These are phyloP conservation scores for Pseudococcus longispinus DNA, from an alignment of 2,888 invertebrate genomes.

Conservation along the genomic window DNA sequence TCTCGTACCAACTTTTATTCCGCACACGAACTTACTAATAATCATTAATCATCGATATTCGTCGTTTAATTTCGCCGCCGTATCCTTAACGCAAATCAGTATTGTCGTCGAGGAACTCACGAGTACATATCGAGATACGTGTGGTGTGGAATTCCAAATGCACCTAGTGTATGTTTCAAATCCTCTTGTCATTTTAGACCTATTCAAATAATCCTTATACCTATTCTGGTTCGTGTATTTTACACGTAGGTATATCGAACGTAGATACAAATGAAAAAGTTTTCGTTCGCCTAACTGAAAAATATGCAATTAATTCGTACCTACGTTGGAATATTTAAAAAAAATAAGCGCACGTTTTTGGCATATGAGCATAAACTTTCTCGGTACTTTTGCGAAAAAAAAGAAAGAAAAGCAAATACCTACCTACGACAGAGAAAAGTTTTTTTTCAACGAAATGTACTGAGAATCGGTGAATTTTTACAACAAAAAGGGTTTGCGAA, in stretches of 20 bases:
- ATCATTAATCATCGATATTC: conserved; percentile 45
- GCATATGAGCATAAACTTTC: neutral
- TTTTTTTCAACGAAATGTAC: neutral
- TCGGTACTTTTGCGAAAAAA: neutral
- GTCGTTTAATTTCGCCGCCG: conserved; percentile 2
- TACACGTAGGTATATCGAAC: too few species aligned
- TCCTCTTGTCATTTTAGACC: neutral
- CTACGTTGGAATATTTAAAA: neutral
- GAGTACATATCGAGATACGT: neutral
- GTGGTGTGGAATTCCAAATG: neutral
- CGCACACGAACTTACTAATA: conserved; percentile 28
- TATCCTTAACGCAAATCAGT: conserved; percentile 4
- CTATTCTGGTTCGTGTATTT: too few species aligned
- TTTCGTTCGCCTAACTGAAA: too few species aligned
- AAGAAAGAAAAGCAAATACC: neutral
- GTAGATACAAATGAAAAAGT: too few species aligned
- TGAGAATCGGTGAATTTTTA: neutral
- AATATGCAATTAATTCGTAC: neutral
- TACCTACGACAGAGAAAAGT: neutral
- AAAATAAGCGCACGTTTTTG: neutral
- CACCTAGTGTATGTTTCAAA: neutral
- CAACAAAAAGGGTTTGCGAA: conserved; percentile 6
- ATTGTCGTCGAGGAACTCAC: neutral
- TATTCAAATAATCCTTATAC: neutral
- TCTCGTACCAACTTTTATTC: neutral